Evolutionary conservation across 2,888 invertebrate genomes (phyloP).

Genomic region (Ceraclea dissimilis): DNA sequence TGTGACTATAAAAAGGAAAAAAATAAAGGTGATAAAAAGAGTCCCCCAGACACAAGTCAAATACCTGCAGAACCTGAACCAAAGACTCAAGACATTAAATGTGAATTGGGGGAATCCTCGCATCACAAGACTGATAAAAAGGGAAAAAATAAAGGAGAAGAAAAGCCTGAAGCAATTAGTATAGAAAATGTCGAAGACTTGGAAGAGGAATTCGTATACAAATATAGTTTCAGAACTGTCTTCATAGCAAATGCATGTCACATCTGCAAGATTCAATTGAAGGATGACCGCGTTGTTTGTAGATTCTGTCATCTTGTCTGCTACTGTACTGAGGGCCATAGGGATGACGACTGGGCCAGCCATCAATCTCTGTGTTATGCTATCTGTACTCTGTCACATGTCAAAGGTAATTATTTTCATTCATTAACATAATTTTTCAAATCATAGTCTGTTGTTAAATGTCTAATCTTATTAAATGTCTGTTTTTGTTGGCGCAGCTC

Average conservation of each 20-base stretch:
- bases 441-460: neutral
- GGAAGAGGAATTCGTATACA: slow-evolving; percentile 54
- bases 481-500: slow-evolving; percentile 35
- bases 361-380: slow-evolving; percentile 57
- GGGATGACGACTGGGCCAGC: slow-evolving; percentile 47
- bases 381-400: slow-evolving; percentile 49
- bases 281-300: slow-evolving; percentile 35
- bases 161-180: neutral
- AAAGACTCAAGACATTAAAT: neutral
- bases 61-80: neutral
- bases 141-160: neutral
- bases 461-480: neutral
- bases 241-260: slow-evolving; percentile 55
- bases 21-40: slow-evolving; percentile 32
- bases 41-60: neutral
- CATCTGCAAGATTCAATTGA: slow-evolving; percentile 40
- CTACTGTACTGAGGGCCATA: slow-evolving; percentile 57
- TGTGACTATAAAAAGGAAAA: slow-evolving; percentile 47
- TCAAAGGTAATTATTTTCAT: slow-evolving; percentile 38
- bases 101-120: neutral
- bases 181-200: slow-evolving; percentile 38
- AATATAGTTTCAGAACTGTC: slow-evolving; percentile 57
- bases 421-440: neutral
- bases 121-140: slow-evolving; percentile 27
- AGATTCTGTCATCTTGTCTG: slow-evolving; percentile 53